A percentile compares a stretch with the other conserved stretches of the same genome.
Conservation (phyloP, 2,888 invertebrate genomes). For the Shargacucullia verbasci region DNA sequence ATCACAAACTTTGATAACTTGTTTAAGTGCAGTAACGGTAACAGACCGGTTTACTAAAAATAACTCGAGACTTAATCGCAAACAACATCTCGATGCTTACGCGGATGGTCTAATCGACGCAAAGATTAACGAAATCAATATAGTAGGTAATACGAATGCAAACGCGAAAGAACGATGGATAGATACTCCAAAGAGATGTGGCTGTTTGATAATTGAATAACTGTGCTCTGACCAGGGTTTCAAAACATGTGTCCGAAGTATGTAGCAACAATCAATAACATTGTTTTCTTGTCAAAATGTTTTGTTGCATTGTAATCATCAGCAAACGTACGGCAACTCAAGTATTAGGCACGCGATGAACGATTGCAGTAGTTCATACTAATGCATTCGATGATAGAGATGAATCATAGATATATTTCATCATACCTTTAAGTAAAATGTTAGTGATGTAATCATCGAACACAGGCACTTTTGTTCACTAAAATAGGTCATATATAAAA, state of each 20-base stretch:
- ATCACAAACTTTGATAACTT: conserved; percentile 44
- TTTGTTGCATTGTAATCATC: conserved; percentile 35
- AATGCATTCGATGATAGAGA: conserved; percentile 33
- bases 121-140: conserved; percentile 29
- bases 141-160: conserved; percentile 14
- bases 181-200: conserved; percentile 4
- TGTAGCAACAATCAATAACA: conserved; percentile 26
- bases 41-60: conserved; percentile 65
- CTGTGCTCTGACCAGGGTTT: conserved; percentile 3
- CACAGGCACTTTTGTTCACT: conserved; percentile 23
- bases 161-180: conserved; percentile 12
- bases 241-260: conserved; percentile 34
- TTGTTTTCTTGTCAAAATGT: conserved; percentile 31
- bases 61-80: conserved; percentile 55
- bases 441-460: conserved; percentile 39
- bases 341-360: conserved; percentile 24
- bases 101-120: conserved; percentile 24
- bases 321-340: conserved; percentile 2
- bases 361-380: conserved; percentile 35
- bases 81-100: conserved; percentile 45
- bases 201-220: conserved; percentile 21
- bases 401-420: conserved; percentile 42
- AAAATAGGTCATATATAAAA: conserved; percentile 35
- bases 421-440: no score
- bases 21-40: conserved; percentile 59